Evolutionary conservation across 2,797 vertebrate species (phyloP).

Genomic region (Agapornis canus): DNA sequence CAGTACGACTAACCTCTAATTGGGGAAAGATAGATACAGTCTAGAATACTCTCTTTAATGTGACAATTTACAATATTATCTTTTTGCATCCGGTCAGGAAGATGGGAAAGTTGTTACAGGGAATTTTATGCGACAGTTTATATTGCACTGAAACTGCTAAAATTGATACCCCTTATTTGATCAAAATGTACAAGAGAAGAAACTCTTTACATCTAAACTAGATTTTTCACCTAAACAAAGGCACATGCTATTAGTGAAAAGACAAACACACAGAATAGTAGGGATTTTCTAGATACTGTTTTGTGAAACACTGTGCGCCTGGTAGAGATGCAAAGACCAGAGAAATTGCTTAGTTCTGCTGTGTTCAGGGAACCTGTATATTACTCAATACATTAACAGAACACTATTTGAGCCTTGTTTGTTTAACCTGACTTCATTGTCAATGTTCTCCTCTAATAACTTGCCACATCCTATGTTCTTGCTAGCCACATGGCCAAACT

Average conservation of each 20-base stretch:
- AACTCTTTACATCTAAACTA: not conserved
- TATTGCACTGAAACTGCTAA: not conserved
- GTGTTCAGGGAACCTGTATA: not conserved
- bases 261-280: not conserved
- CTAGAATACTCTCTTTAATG: not conserved
- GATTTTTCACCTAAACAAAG: not conserved
- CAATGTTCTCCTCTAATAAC: not conserved
- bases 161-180: not conserved
- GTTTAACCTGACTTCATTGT: not conserved
- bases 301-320: not conserved
- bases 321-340: not conserved
- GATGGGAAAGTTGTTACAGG: not conserved
- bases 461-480: not conserved
- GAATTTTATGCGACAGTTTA: not conserved
- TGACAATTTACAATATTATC: not conserved
- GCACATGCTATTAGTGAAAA: not conserved
- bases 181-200: not conserved
- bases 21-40: not conserved
- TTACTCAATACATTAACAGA: not conserved
- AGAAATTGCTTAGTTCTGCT: slow-evolving; percentile 2
- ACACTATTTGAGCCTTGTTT: not conserved
- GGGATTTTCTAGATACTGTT: not conserved
- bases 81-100: not conserved
- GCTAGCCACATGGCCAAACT: not conserved
- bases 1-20: not conserved